Conservation (phyloP, 1,140 invertebrate species). For the Drosophila neocordata region DNA sequence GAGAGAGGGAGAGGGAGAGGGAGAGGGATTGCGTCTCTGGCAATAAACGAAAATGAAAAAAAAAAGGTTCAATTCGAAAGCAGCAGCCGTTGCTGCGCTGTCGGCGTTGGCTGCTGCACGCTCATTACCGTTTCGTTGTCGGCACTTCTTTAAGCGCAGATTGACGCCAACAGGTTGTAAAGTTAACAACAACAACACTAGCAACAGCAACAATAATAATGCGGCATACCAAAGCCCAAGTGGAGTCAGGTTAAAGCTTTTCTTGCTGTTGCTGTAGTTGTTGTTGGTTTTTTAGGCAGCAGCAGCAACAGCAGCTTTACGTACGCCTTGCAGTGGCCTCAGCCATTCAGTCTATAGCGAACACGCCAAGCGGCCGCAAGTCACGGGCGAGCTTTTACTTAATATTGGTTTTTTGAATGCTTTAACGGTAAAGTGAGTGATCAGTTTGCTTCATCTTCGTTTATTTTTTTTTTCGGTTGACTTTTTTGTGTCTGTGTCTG, state of each 20-base stretch:
- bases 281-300: background rate
- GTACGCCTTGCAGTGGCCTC: slow-evolving; percentile 13
- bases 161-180: slow-evolving; percentile 73
- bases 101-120: slow-evolving; percentile 45
- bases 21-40: background rate
- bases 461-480: slow-evolving; percentile 17
- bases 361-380: slow-evolving; percentile 55
- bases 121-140: slow-evolving; percentile 71
- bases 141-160: slow-evolving; percentile 73
- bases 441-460: slow-evolving; percentile 3
- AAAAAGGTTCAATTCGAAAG: slow-evolving; percentile 67
- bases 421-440: slow-evolving; percentile 56
- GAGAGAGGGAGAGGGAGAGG: background rate
- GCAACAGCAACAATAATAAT: slow-evolving; percentile 34
- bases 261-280: slow-evolving; percentile 13
- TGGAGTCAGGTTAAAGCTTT: slow-evolving; percentile 38
- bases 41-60: background rate
- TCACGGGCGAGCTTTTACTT: slow-evolving; percentile 15
- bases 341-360: slow-evolving; percentile 55
- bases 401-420: background rate
- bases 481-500: slow-evolving; percentile 17
- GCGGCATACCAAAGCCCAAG: slow-evolving; percentile 44
- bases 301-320: slow-evolving; percentile 9
- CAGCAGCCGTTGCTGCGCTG: slow-evolving; percentile 31
- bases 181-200: slow-evolving; percentile 27